A percentile compares a stretch with the other conserved stretches of the same genome.
Conservation (phyloP, 2,888 invertebrate species). For the Andrena marginata region DNA sequence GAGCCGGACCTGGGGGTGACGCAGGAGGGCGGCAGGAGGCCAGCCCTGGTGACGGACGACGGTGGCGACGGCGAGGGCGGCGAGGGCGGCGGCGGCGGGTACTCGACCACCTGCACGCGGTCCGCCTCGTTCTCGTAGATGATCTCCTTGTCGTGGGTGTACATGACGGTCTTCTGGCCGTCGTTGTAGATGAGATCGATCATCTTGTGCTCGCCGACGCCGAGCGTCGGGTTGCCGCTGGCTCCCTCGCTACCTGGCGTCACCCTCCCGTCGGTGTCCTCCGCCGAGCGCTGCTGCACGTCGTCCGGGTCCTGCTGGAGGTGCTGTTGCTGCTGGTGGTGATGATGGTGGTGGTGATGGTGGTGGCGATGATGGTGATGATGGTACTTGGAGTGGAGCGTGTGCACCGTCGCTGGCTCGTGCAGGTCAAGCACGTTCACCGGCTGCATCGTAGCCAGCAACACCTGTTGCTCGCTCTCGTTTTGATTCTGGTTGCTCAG, state of each 20-base stretch:
- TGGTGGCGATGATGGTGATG: conserved; percentile 87
- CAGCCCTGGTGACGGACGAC: conserved; percentile 86
- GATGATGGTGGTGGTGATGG: conserved; percentile 85
- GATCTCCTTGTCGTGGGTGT: conserved; percentile 93
- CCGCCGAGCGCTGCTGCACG: conserved; percentile 75
- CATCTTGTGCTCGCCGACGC: conserved; percentile 89
- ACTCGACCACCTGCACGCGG: conserved; percentile 83
- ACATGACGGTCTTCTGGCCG: conserved; percentile 94
- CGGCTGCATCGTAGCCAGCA: conserved; percentile 95
- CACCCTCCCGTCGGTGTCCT: conserved; percentile 79
- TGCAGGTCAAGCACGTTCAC: conserved; percentile 93
- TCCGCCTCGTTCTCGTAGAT: conserved; percentile 92
- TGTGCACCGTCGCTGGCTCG: conserved; percentile 87
- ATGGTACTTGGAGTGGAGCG: conserved; percentile 86
- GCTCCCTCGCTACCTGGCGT: conserved; percentile 86
- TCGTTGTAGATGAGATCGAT: conserved; percentile 94
- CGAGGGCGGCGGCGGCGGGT: conserved; percentile 83
- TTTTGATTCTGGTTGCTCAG: conserved; percentile 84
- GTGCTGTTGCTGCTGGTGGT: conserved; percentile 73
- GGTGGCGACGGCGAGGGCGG: conserved; percentile 85
- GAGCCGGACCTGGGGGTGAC: conserved; percentile 85
- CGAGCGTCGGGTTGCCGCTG: conserved; percentile 85
- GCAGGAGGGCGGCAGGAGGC: conserved; percentile 86
- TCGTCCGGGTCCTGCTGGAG: conserved; percentile 85
- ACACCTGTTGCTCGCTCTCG: conserved; percentile 82